phyloP scores from a whole-genome alignment of 2,888 invertebrate genomes.

The Horisme vitalbata region DNA sequence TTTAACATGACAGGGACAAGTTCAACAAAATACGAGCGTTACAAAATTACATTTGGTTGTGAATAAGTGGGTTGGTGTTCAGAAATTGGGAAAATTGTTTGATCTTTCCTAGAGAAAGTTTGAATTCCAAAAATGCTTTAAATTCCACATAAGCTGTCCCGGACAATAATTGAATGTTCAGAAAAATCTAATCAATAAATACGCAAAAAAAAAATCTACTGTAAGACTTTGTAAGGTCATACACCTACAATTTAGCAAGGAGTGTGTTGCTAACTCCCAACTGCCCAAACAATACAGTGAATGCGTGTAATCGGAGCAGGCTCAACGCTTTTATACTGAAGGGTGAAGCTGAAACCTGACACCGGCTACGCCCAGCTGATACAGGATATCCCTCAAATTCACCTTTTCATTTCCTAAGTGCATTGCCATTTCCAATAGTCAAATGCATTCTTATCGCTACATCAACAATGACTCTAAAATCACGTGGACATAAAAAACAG shows the following conservation, averaged over 20 bases:
- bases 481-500: neutral
- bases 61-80: too few species aligned
- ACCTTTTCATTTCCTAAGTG: slow-evolving; percentile 77
- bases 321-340: slow-evolving; percentile 70
- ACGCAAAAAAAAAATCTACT: too few species aligned
- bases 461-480: slow-evolving; percentile 25
- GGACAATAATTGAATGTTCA: too few species aligned
- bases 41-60: too few species aligned
- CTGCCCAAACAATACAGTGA: slow-evolving; percentile 31
- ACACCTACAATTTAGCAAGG: neutral
- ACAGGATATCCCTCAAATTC: slow-evolving; percentile 52
- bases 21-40: neutral
- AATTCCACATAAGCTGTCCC: too few species aligned
- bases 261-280: slow-evolving; percentile 4
- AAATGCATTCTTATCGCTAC: slow-evolving; percentile 53
- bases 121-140: too few species aligned
- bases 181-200: too few species aligned
- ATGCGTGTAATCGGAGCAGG: slow-evolving; percentile 65
- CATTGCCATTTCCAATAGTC: slow-evolving; percentile 47
- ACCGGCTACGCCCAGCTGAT: slow-evolving; percentile 61
- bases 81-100: too few species aligned
- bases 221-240: too few species aligned
- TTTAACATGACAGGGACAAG: neutral
- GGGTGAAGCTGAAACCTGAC: slow-evolving; percentile 70
- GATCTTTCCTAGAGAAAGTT: too few species aligned